Conservation (phyloP, 2,797 vertebrate species). For the Coracias cyanogaster region DNA sequence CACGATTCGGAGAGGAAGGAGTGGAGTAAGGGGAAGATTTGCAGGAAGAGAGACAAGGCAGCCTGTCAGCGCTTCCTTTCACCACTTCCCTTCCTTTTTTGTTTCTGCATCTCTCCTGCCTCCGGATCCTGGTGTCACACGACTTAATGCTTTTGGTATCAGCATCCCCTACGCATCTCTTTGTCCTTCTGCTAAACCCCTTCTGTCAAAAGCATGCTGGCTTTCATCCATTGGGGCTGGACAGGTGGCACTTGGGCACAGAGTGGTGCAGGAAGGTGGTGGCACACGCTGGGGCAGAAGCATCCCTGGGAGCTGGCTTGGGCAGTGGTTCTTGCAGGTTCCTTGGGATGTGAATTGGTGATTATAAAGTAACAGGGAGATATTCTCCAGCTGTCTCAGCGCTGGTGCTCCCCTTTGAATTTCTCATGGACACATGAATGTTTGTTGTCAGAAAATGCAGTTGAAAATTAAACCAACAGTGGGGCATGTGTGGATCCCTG, state of each 20-base stretch:
- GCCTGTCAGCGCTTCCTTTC: neutral
- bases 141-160: neutral
- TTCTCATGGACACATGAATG: neutral
- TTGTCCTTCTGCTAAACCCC: neutral
- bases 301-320: neutral
- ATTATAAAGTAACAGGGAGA: neutral
- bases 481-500: neutral
- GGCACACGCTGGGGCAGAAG: fast-evolving
- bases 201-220: neutral
- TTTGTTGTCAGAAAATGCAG: neutral
- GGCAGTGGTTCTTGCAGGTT: fast-evolving
- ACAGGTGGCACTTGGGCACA: fast-evolving
- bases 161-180: neutral
- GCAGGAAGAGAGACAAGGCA: neutral
- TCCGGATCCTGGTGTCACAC: fast-evolving
- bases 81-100: neutral
- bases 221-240: fast-evolving
- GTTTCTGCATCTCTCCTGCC: neutral
- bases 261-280: neutral
- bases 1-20: neutral
- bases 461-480: neutral
- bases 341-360: neutral
- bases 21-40: neutral
- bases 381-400: neutral
- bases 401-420: neutral